A percentile compares a stretch with the other conserved stretches of the same genome.
Evolutionary conservation across 1,140 invertebrate genomes (phyloP).

Genomic region (Bombus pyrosoma): DNA sequence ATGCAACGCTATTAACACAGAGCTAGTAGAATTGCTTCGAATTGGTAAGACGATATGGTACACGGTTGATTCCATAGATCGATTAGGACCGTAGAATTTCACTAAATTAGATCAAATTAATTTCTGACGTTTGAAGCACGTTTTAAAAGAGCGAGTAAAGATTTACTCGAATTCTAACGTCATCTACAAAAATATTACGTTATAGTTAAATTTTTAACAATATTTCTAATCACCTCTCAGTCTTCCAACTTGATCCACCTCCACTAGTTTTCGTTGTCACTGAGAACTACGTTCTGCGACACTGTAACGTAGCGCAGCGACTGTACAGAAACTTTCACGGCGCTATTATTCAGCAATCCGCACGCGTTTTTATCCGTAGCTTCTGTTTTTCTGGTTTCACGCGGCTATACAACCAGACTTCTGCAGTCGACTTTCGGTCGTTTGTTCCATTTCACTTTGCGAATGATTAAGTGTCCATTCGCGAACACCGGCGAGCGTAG

Average conservation of each 20-base stretch:
- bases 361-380: not conserved
- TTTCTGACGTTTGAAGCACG: not conserved
- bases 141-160: not conserved
- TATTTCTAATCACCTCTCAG: too few species aligned
- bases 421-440: not conserved
- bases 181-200: too few species aligned
- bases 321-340: not conserved
- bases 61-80: not conserved
- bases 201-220: too few species aligned
- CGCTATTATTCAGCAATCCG: not conserved
- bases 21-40: not conserved
- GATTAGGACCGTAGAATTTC: not conserved
- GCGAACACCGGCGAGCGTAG: not conserved
- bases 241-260: too few species aligned
- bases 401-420: not conserved
- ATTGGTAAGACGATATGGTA: not conserved
- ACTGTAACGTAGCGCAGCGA: too few species aligned
- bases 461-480: slow-evolving; percentile 19
- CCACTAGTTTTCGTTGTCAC: not conserved
- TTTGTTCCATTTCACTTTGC: not conserved
- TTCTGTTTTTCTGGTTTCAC: not conserved
- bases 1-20: slow-evolving; percentile 6
- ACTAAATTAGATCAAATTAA: not conserved
- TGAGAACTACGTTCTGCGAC: not conserved
- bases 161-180: not conserved